Conservation (phyloP, 2,797 vertebrate species). For the Morelia viridis region DNA sequence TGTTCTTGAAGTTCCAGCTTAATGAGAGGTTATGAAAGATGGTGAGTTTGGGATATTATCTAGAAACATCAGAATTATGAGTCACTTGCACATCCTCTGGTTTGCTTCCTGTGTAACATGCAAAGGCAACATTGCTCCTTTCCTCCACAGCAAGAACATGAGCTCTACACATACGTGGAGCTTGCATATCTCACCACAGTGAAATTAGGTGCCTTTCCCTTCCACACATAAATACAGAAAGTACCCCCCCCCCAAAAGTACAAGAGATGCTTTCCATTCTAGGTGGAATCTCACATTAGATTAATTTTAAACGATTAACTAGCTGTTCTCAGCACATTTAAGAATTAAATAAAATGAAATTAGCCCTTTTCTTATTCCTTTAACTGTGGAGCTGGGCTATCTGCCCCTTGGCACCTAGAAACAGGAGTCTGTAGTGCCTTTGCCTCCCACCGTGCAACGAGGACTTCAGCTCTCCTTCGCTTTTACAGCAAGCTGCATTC, state of each 20-base stretch:
- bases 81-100: background rate
- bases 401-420: background rate
- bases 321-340: background rate
- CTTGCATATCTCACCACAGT: background rate
- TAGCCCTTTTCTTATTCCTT: background rate
- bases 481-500: background rate
- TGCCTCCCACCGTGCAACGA: too few species aligned
- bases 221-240: background rate
- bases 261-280: background rate
- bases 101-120: slow-evolving; percentile 2
- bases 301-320: background rate
- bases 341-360: background rate
- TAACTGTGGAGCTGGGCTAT: background rate
- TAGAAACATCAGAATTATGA: background rate
- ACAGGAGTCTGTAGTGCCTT: background rate
- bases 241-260: background rate
- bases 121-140: background rate
- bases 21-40: background rate
- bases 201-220: background rate
- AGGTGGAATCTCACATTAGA: background rate
- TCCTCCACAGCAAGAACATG: too few species aligned
- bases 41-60: background rate
- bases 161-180: background rate
- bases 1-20: background rate
- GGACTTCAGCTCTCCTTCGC: background rate